A percentile compares a stretch with the other conserved stretches of the same genome.
Evolutionary conservation across 2,888 invertebrate genomes (phyloP).

Genomic region (Mesorhabditis spiculigera): DNA sequence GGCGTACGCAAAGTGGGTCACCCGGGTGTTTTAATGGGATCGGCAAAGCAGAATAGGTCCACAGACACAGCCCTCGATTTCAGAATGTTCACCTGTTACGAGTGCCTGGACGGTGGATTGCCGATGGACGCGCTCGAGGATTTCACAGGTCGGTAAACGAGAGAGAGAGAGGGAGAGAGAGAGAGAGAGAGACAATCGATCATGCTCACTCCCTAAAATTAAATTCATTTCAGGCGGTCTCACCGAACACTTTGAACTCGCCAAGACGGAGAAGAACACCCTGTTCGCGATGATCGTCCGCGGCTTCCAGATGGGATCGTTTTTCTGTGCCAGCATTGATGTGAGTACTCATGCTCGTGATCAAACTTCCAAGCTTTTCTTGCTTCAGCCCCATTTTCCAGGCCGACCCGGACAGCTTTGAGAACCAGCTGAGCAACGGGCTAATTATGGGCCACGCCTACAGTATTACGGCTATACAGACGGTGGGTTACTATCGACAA

Average conservation of each 20-base stretch:
- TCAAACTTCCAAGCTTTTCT: neutral
- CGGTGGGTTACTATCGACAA: slow-evolving; percentile 9
- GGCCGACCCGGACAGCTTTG: slow-evolving; percentile 24
- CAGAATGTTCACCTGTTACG: slow-evolving; percentile 70
- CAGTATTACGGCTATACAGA: slow-evolving; percentile 72
- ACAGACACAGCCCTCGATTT: neutral
- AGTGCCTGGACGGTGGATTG: slow-evolving; percentile 90
- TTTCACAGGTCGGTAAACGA: slow-evolving; percentile 70
- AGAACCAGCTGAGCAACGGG: slow-evolving; percentile 66
- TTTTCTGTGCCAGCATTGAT: slow-evolving; percentile 92
- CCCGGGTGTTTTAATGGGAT: neutral
- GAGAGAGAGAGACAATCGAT: neutral
- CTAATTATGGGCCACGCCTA: slow-evolving; percentile 88
- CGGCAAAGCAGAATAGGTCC: neutral
- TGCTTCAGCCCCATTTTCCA: slow-evolving; percentile 9
- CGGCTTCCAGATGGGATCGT: slow-evolving; percentile 81
- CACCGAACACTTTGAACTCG: slow-evolving; percentile 68
- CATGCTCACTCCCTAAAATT: slow-evolving; percentile 6
- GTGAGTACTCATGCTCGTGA: slow-evolving; percentile 45
- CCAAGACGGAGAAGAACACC: slow-evolving; percentile 19
- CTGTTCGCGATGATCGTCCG: slow-evolving; percentile 78
- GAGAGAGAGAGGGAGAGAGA: no score
- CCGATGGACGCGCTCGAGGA: slow-evolving; percentile 99
- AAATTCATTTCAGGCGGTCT: slow-evolving; percentile 43
- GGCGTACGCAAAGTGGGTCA: slow-evolving; percentile 79